These are phyloP conservation scores for Dione vanillae DNA, from an alignment of 2,888 invertebrate species.

Conservation along the genomic window DNA sequence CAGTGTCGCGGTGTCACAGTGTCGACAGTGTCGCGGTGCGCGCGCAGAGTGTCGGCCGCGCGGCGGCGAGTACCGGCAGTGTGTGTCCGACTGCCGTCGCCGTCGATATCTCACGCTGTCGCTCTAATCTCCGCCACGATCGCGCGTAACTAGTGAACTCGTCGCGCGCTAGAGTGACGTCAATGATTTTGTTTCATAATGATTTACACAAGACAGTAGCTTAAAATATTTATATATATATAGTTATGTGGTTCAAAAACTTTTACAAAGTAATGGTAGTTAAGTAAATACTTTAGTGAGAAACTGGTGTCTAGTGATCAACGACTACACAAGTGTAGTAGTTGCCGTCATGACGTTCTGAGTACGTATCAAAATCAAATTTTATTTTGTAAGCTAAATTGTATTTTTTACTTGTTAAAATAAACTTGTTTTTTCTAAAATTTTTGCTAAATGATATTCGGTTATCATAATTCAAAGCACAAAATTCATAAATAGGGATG, in stretches of 20 bases:
- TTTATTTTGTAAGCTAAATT: neutral
- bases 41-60: slow-evolving; percentile 8
- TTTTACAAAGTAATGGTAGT: neutral
- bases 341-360: neutral
- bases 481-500: no score
- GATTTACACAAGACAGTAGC: neutral
- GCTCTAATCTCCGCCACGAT: neutral
- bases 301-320: neutral
- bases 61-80: neutral
- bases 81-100: slow-evolving; percentile 19
- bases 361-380: slow-evolving; percentile 3
- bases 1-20: neutral
- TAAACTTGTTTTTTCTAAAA: no score
- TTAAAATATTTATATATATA: neutral
- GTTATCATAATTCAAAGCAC: no score
- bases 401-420: no score
- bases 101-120: neutral
- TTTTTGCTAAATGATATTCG: no score
- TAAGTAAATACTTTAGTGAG: slow-evolving; percentile 2
- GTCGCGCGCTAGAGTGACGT: slow-evolving; percentile 1
- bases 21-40: slow-evolving; percentile 25
- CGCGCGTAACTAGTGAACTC: neutral
- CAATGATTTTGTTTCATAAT: neutral
- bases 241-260: neutral
- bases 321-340: neutral